phyloP scores from a whole-genome alignment of 2,797 vertebrate species.

The Nasua narica region DNA sequence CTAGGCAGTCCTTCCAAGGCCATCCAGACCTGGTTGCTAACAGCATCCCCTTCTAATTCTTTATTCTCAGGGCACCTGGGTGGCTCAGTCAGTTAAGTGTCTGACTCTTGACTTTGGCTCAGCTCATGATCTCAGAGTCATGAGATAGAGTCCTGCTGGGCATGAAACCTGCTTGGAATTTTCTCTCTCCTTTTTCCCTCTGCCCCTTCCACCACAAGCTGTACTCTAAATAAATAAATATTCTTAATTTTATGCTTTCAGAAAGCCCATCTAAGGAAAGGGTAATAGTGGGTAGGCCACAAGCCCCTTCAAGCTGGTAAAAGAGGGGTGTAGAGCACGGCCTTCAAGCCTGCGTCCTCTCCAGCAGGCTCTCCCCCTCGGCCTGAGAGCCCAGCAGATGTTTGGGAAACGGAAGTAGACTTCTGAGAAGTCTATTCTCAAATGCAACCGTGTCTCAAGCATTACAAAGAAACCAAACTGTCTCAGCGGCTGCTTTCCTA shows the following conservation, averaged over 20 bases:
- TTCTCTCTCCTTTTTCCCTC: background rate
- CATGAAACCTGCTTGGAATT: background rate
- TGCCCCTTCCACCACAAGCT: no score
- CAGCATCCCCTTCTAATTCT: background rate
- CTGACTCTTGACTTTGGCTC: background rate
- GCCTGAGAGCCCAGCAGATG: background rate
- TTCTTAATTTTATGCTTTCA: background rate
- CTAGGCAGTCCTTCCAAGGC: background rate
- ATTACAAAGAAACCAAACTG: background rate
- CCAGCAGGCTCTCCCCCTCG: background rate
- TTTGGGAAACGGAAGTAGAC: background rate
- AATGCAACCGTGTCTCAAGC: background rate
- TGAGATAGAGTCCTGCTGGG: background rate
- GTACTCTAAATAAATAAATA: background rate
- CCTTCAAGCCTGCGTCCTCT: background rate
- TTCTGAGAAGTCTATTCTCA: background rate
- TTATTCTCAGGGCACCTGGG: background rate
- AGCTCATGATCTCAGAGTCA: background rate
- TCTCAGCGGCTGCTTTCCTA: background rate
- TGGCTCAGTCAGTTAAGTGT: background rate
- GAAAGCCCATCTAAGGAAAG: background rate
- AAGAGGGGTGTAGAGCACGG: background rate
- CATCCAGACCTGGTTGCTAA: background rate
- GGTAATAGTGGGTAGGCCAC: background rate
- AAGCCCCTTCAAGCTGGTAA: background rate